Evolutionary conservation across 2,797 vertebrate genomes (phyloP).

Genomic region (Chromis chromis): DNA sequence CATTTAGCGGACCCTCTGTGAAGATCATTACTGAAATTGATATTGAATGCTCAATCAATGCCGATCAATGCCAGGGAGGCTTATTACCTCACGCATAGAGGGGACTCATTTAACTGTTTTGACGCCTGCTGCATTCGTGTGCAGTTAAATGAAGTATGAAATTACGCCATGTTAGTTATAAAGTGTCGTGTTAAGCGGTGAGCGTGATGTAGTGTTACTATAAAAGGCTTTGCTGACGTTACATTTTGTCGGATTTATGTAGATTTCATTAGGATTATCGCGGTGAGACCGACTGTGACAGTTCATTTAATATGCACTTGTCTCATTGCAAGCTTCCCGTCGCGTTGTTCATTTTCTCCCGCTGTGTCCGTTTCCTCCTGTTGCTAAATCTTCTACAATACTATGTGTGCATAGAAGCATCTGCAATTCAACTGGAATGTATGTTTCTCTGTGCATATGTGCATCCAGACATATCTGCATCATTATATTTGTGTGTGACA

Average conservation of each 20-base stretch:
- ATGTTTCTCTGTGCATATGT: conserved; percentile 5
- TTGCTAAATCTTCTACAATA: neutral
- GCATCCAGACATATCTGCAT: conserved; percentile 17
- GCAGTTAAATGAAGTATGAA: conserved; percentile 12
- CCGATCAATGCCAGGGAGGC: conserved; percentile 20
- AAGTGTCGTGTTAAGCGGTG: neutral
- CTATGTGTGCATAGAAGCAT: conserved; percentile 5
- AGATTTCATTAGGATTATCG: neutral
- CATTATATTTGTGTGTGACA: neutral
- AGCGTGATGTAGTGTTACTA: neutral
- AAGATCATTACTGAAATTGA: conserved; percentile 51
- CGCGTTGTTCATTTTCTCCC: too few relatives aligned
- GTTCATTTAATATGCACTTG: neutral
- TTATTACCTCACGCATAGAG: neutral
- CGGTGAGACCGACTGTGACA: neutral
- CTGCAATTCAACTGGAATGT: conserved; percentile 22
- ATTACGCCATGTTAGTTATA: neutral
- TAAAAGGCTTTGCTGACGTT: neutral
- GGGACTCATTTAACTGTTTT: conserved; percentile 8
- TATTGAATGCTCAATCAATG: conserved; percentile 38
- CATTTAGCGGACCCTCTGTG: conserved; percentile 50
- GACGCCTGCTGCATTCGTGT: neutral
- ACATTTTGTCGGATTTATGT: conserved; percentile 6
- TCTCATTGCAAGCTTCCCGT: conserved; percentile 22
- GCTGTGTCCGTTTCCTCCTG: neutral